phyloP scores from a whole-genome alignment of 1,140 invertebrate species.

The Teleopsis dalmanni region DNA sequence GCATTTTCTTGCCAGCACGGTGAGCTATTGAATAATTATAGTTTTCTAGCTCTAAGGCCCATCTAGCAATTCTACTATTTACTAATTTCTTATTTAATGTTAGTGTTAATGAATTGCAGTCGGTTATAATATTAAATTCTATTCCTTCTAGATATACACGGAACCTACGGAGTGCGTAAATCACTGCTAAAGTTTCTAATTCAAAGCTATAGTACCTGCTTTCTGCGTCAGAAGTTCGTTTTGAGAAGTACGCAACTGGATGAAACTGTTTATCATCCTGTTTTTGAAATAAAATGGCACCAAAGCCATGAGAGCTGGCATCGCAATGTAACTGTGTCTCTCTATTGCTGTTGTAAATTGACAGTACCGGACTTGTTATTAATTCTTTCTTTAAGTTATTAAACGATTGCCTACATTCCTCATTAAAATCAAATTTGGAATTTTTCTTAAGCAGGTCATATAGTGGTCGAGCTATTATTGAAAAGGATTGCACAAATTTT shows the following conservation, averaged over 20 bases:
- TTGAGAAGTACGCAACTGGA: neutral
- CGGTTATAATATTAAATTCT: conserved; percentile 44
- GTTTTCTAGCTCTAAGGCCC: conserved; percentile 9
- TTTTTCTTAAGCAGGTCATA: neutral
- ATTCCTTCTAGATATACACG: conserved; percentile 45
- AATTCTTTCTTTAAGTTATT: neutral
- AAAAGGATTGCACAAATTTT: conserved; percentile 10
- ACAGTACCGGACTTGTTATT: conserved; percentile 15
- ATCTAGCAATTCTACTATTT: conserved; percentile 31
- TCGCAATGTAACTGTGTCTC: conserved; percentile 3
- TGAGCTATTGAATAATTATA: neutral
- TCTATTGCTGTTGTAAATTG: conserved; percentile 12
- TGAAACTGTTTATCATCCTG: conserved; percentile 17
- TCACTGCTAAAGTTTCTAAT: conserved; percentile 47
- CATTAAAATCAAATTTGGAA: neutral
- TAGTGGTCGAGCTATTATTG: neutral
- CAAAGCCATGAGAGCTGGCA: neutral
- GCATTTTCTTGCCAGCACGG: too few species aligned
- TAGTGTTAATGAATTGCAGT: conserved; percentile 36
- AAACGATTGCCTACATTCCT: neutral
- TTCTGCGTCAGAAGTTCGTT: conserved; percentile 36
- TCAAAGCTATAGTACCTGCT: conserved; percentile 45
- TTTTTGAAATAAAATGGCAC: neutral
- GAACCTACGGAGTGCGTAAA: conserved; percentile 45
- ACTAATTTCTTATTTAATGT: conserved; percentile 42